These are phyloP conservation scores for Brachypalpus laphriformis DNA, from an alignment of 2,888 invertebrate species.

Conservation along the genomic window DNA sequence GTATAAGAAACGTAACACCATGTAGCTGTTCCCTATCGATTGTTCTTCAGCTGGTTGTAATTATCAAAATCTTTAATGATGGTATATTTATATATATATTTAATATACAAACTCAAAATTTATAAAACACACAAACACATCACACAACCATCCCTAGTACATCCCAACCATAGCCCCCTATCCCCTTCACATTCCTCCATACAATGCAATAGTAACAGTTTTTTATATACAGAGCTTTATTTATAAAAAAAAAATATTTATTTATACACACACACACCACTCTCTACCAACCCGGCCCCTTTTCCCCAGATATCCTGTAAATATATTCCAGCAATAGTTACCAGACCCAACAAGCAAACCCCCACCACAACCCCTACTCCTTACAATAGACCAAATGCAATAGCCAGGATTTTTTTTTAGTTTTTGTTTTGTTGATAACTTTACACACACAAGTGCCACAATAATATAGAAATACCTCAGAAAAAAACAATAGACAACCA, in stretches of 20 bases:
- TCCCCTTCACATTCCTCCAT: slow-evolving; percentile 79
- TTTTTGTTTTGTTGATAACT: slow-evolving; percentile 65
- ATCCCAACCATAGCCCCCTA: slow-evolving; percentile 52
- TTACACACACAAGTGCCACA: slow-evolving; percentile 78
- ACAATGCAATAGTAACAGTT: slow-evolving; percentile 83
- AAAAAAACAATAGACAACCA: slow-evolving; percentile 39
- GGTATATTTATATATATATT: slow-evolving; percentile 74
- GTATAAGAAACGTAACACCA: not conserved
- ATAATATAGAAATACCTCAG: slow-evolving; percentile 76
- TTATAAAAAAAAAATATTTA: slow-evolving; percentile 79
- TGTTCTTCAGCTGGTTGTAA: slow-evolving; percentile 37
- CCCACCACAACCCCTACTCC: slow-evolving; percentile 75
- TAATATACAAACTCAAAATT: slow-evolving; percentile 75
- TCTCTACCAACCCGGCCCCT: slow-evolving; percentile 55
- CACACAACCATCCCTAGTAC: slow-evolving; percentile 48
- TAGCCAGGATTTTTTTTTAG: slow-evolving; percentile 79
- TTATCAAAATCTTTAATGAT: slow-evolving; percentile 67
- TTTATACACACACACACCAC: slow-evolving; percentile 79
- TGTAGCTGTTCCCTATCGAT: not conserved
- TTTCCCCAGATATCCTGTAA: slow-evolving; percentile 78
- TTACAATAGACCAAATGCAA: slow-evolving; percentile 83
- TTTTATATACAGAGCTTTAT: slow-evolving; percentile 81
- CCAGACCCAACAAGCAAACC: slow-evolving; percentile 61
- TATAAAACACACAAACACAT: slow-evolving; percentile 59
- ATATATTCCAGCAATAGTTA: slow-evolving; percentile 76